Conservation (phyloP, 2,888 invertebrate genomes). For the Noctua fimbriata region DNA sequence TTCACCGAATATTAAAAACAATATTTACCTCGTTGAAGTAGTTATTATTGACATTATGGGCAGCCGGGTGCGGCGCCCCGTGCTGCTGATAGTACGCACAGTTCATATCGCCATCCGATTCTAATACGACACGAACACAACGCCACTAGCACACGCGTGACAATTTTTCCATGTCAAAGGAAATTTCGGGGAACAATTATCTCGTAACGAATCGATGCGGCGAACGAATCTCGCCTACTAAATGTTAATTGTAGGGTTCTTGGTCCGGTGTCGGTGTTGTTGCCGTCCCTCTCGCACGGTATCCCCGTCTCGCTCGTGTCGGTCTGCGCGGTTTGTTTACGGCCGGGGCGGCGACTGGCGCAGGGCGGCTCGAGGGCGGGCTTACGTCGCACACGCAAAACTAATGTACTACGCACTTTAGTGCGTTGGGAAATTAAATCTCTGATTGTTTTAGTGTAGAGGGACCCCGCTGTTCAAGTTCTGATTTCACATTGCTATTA, state of each 20-base stretch:
- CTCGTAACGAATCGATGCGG: constrained; percentile 89
- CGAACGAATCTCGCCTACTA: constrained; percentile 89
- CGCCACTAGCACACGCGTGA: constrained; percentile 73
- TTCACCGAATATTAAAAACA: constrained; percentile 28
- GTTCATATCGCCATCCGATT: constrained; percentile 86
- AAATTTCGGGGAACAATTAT: constrained; percentile 87
- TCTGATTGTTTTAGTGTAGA: constrained; percentile 55
- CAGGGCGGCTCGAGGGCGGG: constrained; percentile 87
- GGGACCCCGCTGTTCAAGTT: constrained; percentile 11
- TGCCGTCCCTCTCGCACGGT: constrained; percentile 77
- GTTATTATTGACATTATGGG: constrained; percentile 85
- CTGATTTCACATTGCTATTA: constrained; percentile 15
- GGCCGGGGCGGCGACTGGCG: constrained; percentile 78
- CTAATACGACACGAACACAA: constrained; percentile 70
- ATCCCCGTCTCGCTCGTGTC: constrained; percentile 75
- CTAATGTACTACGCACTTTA: constrained; percentile 79
- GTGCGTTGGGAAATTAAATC: constrained; percentile 59
- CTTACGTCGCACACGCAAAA: constrained; percentile 81
- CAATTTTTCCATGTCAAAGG: constrained; percentile 82
- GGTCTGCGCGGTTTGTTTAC: constrained; percentile 67
- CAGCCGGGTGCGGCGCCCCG: constrained; percentile 85
- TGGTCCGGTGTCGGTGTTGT: constrained; percentile 74
- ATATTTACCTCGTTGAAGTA: constrained; percentile 88
- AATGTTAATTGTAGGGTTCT: constrained; percentile 87
- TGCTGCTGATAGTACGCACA: constrained; percentile 89